Evolutionary conservation across 92 coral and sea anemone genomes (phyloP), one percentile per base, ranked within the genome.

Genomic region (Epizoanthus fatuus): DNA sequence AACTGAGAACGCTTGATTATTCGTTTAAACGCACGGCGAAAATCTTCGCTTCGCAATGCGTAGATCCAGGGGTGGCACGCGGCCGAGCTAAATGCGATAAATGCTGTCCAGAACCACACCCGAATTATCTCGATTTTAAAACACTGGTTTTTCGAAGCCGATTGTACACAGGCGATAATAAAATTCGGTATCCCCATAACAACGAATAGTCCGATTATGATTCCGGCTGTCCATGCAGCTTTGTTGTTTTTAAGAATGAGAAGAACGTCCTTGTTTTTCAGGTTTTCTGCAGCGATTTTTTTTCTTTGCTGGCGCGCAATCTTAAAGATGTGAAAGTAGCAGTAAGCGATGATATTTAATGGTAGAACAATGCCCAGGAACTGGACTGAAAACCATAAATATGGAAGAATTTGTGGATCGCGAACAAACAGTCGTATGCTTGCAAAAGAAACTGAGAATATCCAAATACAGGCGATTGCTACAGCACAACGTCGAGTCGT

Each of bases 11-110:
- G 75, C 17, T 60, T 47, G 19, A 88, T 45, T 70, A 88, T 39
- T 6, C 78, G 60, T 45, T 84, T 51, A 44, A 81, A 88, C 3
- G 84, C 91, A 51, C 71, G 70, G 32, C 87, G 84, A 49, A 81
- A 88, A 39, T 81, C 87, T 17, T 45, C 65, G 72, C 77, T 88
- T 22, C 87, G 54, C 2, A 85, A 82, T 4, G 91, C 91, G 14
- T 88, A 88, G 22, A 88, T 88, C 91, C 91, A 88, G 4, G 87
- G 87, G 45, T 88, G 84, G 11, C 78, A 40, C 1, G 91, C 91
- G 7, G 91, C 79, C 8, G 84, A 81, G 19, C 74, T 63, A 55
- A 74, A 88, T 7, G 91, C 84, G 52, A 88, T 44, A 3, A 85
- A 81, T 74, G 85, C 91, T 4, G 91, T 88, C 64, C 81, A 79